Evolutionary conservation across 2,888 invertebrate genomes (phyloP), one percentile per base, ranked within the genome.

Genomic region (Spilarctia lutea): DNA sequence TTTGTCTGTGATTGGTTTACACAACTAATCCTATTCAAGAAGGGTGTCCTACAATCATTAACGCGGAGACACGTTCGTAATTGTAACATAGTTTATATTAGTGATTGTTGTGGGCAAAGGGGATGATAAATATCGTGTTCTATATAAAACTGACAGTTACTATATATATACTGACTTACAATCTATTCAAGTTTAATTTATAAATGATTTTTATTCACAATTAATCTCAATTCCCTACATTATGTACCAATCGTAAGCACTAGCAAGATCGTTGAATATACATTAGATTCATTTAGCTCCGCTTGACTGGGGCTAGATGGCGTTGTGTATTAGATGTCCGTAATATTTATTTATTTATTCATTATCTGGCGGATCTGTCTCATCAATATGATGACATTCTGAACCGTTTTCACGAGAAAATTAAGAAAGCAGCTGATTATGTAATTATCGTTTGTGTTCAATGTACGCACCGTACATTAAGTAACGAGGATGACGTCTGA

Each of bases 401-500:
- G 63, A 18, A 30, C 60, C n/a, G 60, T 27, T 27, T 3, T 7
- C 27, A 63, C 6, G 16, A 27, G 27, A 63, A 63, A 63, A 63
- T 63, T 0, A 63, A 63, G 30, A 63, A 30, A 63, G 63, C 30
- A 63, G 18, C 16, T 30, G 52, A 48, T 71, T 56, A 63, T 16
- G 65, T 71, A 65, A 71, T 13, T 56, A 27, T 39, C 63, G 63
- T 71, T 63, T 45, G 35, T 71, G 24, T n/a, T 65, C n/a, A 48
- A 20, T 24, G 48, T 71, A 63, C 33, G 30, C 33, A 0, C 48
- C 10, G 27, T 72, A 27, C 27, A 35, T 67, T 67, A 67, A 67
- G 30, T 60, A 27, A 67, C 56, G 27, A 56, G 66, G 33, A 8
- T 73, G 73, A 73, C 73, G 68, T 73, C 73, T 63, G 63, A n/a